Base-by-base conservation (phyloP, 2,113 vertebrate genomes). In the Takifugu bimaculatus region DNA sequence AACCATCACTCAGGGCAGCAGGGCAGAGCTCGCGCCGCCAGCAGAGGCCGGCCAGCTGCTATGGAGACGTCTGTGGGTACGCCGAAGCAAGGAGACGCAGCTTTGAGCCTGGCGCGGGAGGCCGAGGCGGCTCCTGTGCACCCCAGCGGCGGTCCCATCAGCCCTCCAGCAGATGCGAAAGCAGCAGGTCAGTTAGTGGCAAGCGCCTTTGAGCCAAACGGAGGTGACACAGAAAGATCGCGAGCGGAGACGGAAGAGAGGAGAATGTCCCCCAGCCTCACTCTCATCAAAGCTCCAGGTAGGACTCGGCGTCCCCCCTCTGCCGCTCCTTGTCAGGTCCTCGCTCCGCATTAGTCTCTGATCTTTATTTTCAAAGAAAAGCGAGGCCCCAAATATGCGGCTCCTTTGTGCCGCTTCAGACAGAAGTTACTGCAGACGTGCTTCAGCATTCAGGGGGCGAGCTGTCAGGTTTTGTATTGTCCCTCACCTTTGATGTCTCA, bases 231-330 rank as follows among this genome's bases (percentile, higher is more conserved):
- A 14, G 48, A 65, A 51, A 59, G 57, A 65, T 50, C 50, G 14
- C 13, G 62, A 11, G 45, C 65, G 26, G 72, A 26, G 52, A 64
- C 35, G 4, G 14, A 45, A 32, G 35, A 1, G 15, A 77, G 68
- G 63, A 81, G 72, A 67, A 61, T 45, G 1, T 76, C 86, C 25
- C 65, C 78, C 9, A 53, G 75, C 77, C 69, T 89, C 1, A 85
- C 84, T n/a, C 89, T 90, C 68, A 82, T 91, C 77, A 78, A 84
- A 72, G 71, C 77, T 26, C 73, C 84, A 13, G 89, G 90, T 90
- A 87, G 58, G 81, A 81, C 68, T 68, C 44, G 26, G 13, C 48
- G 49, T 65, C 67, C 61, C 45, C 73, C 54, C 60, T 53, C 27
- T 69, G 70, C 76, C 63, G 61, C 54, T 42, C 59, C 60, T 29